Conservation (phyloP, 2,113 vertebrate species). For the Chaetorhynchus papuensis region DNA sequence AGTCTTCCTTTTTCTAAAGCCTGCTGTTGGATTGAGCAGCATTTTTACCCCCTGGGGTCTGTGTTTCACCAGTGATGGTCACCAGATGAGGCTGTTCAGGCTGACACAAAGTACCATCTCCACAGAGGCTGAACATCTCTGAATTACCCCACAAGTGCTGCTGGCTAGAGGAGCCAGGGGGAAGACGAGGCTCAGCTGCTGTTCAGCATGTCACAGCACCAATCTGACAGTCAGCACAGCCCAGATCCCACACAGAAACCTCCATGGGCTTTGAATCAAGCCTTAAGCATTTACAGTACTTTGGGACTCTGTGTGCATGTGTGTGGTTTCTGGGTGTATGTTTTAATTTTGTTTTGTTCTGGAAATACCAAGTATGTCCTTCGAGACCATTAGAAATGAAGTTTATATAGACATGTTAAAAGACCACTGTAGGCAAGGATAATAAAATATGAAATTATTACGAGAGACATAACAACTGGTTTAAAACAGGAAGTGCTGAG, state of each 20-base stretch:
- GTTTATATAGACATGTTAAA: conserved; percentile 4
- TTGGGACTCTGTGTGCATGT: not conserved
- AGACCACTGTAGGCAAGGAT: conserved; percentile 1
- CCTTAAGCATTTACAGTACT: not conserved
- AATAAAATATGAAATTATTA: conserved; percentile 41
- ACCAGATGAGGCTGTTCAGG: conserved; percentile 11
- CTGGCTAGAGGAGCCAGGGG: not conserved
- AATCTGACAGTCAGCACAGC: not conserved
- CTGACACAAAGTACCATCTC: not conserved
- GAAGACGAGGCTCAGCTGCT: not conserved
- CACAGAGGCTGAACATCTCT: not conserved
- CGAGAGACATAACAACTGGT: not conserved
- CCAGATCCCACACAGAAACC: not conserved
- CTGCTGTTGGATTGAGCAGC: not conserved
- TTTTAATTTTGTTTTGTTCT: conserved; percentile 44
- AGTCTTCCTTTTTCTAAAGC: not conserved
- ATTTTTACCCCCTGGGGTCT: not conserved
- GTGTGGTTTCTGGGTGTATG: conserved; percentile 29
- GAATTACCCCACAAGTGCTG: not conserved
- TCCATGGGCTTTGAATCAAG: not conserved
- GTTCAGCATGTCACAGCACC: not conserved
- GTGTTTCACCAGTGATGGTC: not conserved
- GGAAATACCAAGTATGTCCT: conserved; percentile 7
- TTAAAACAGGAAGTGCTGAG: conserved; percentile 41
- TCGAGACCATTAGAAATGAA: not conserved